These are phyloP conservation scores for Rutilus rutilus DNA, from an alignment of 2,113 vertebrate species.

Conservation along the genomic window DNA sequence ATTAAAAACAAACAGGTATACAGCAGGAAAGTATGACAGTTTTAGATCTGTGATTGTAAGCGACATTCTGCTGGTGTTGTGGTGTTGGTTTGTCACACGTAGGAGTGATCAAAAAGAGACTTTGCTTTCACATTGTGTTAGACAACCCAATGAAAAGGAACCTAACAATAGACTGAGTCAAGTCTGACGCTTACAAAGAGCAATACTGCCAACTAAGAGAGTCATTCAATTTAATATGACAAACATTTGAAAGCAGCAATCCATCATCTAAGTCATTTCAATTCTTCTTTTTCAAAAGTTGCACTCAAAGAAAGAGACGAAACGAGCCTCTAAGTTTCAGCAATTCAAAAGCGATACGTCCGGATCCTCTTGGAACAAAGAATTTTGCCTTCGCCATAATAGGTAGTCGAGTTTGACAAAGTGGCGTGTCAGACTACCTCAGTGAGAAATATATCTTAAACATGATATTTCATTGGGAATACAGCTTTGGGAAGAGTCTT, in stretches of 20 bases:
- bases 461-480: constrained; percentile 32
- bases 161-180: constrained; percentile 49
- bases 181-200: constrained; percentile 36
- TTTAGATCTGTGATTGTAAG: constrained; percentile 10
- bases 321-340: constrained; percentile 37
- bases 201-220: constrained; percentile 48
- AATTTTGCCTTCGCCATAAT: constrained; percentile 48
- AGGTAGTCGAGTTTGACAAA: constrained; percentile 33
- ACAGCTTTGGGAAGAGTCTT: not conserved
- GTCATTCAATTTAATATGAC: constrained; percentile 58
- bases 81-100: constrained; percentile 30
- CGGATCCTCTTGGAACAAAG: constrained; percentile 37
- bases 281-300: constrained; percentile 52
- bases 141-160: constrained; percentile 44
- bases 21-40: not conserved
- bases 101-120: constrained; percentile 24
- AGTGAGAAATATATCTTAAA: constrained; percentile 44
- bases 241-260: constrained; percentile 59
- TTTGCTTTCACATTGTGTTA: constrained; percentile 33
- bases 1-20: not conserved
- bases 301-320: constrained; percentile 32
- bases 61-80: constrained; percentile 1
- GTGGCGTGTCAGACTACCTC: constrained; percentile 42
- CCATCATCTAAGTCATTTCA: constrained; percentile 57
- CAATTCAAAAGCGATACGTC: constrained; percentile 43